Base-by-base conservation (phyloP, 2,797 vertebrate species). In the Amniataba percoides region DNA sequence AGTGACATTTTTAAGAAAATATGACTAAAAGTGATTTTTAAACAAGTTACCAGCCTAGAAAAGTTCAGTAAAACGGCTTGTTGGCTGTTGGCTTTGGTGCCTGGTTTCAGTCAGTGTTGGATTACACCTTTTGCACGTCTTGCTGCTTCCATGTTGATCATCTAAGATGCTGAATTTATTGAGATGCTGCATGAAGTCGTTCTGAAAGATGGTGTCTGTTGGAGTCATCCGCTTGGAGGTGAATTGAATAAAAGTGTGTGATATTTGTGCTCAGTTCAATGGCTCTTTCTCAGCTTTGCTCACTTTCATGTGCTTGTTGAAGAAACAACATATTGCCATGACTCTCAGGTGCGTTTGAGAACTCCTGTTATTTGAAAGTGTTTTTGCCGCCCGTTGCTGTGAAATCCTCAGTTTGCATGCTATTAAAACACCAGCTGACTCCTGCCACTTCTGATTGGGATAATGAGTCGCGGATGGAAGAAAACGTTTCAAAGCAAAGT, bases 391-490 rank as follows among this genome's bases (percentile, higher is more conserved):
- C 9, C 18, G 15, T 69, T 14, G 13, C 58, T 67, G 66, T 48
- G 45, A 75, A 57, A 53, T 75, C 8, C 42, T 40, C 27, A 7
- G 53, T 69, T 69, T 78, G 48, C 56, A 18, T 56, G 61, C 18
- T 61, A 39, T 70, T 45, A 58, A 15, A 77, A 36, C 13, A 12
- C 16, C 81, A 72, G 59, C 59, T 39, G 68, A 59, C 46, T 78
- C 21, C 74, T 67, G 51, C 49, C 56, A 71, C 46, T 63, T 64
- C 7, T 60, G 46, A 58, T 27, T 40, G 13, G 59, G n/a, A n/a
- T 7, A 12, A 19, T 52, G 56, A 59, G 45, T 72, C 9, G 21
- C 25, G 39, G 60, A 63, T 40, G 58, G 25, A 48, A 19, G 18
- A 42, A 39, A 39, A 56, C 13, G 16, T 49, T 64, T 31, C 34